Base-by-base conservation (phyloP, 2,888 invertebrate species). In the Petrophora chlorosata region DNA sequence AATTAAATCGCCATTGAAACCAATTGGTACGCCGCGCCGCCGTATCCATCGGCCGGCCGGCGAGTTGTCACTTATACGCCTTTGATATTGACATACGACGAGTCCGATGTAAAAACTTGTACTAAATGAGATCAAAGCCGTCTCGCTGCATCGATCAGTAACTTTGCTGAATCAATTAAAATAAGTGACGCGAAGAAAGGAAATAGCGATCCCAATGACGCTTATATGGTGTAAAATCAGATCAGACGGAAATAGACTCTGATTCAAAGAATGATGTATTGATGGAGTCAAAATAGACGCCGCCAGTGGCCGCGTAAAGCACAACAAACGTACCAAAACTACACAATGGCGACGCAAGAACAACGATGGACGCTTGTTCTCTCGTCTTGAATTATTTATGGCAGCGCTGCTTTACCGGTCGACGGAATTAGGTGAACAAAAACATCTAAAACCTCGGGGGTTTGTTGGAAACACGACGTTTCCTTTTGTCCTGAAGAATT, bases 341-440 rank as follows among this genome's bases (percentile, higher is more conserved):
- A 70, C 63, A 84, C 82, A 85, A 85, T 81, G 65, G 79, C 67
- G 58, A 53, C 55, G 70, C 79, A 83, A 83, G 79, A 85, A 83
- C 76, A 71, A 70, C 73, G 75, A 74, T 74, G 67, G 73, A 72
- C 70, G 73, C 70, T 71, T 58, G 65, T 65, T 71, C 67, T 73
- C 70, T 71, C 63, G 71, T 65, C 73, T 78, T 89, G 87, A 87
- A 88, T 87, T 79, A 89, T 89, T 82, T 80, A 89, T 89, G 81
- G 70, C 78, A 76, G 75, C 69, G 59, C 67, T 65, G 79, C 77
- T 81, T 83, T 79, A 75, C 72, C 65, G 67, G 70, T 72, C 46
- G 76, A 79, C 78, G 81, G 82, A 84, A 85, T 87, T 85, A 81
- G 78, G 70, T 59, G 71, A 70, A 80, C 76, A 82, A 83, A 85